Percentiles rank a stretch among this genome's conserved stretches.
Evolutionary conservation across 2,888 invertebrate genomes (phyloP).

Genomic region (Callyntrura guangdongensis): DNA sequence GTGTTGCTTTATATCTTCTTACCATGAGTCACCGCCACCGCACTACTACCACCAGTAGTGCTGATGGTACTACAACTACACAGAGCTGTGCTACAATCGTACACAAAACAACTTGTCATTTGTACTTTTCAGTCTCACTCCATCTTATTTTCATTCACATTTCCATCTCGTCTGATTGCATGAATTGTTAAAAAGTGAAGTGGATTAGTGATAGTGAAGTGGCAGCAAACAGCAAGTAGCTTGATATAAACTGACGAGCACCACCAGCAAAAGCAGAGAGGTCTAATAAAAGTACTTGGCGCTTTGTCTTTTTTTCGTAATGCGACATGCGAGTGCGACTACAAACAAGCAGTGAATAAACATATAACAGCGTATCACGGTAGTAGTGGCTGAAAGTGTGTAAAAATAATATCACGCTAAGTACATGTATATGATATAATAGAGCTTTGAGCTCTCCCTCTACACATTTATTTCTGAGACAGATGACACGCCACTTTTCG

Average conservation of each 20-base stretch:
- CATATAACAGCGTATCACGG: conserved; percentile 53
- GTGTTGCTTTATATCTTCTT: conserved; percentile 10
- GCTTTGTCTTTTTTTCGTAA: conserved; percentile 28
- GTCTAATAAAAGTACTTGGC: conserved; percentile 2
- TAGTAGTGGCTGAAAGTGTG: conserved; percentile 7
- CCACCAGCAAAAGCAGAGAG: neutral
- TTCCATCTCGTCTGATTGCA: conserved; percentile 60
- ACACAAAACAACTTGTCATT: conserved; percentile 55
- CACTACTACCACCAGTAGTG: neutral
- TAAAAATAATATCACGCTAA: neutral
- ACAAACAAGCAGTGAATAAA: neutral
- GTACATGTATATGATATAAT: neutral
- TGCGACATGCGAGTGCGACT: conserved; percentile 7
- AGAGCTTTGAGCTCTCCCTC: neutral
- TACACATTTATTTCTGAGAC: neutral
- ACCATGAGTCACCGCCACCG: conserved; percentile 44
- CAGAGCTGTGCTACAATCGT: neutral
- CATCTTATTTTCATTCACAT: conserved; percentile 66
- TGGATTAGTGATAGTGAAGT: conserved; percentile 44
- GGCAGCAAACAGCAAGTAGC: neutral
- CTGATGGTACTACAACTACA: no score
- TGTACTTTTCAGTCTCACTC: conserved; percentile 39
- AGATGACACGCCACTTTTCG: conserved; percentile 31
- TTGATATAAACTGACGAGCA: neutral
- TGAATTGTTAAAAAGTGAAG: conserved; percentile 63